Percentiles rank a stretch among this genome's conserved stretches.
These are phyloP conservation scores for Meiosimyza decipiens DNA, from an alignment of 2,888 invertebrate genomes.

Conservation along the genomic window DNA sequence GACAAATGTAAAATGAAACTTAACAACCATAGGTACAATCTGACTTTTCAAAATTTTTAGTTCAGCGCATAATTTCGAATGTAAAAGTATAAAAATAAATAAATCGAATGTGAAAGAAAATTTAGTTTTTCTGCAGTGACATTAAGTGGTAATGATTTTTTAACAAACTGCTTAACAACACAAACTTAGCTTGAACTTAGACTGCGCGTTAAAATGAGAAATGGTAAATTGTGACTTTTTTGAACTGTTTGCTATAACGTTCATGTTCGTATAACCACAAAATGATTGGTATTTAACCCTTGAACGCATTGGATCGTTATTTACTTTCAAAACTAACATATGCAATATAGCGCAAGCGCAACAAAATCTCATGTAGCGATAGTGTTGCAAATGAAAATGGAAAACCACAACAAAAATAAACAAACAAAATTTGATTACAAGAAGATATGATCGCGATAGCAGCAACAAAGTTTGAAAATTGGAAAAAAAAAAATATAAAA, in stretches of 20 bases:
- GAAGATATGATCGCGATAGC: background rate
- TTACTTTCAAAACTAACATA: background rate
- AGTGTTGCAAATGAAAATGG: background rate
- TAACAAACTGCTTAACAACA: conserved; percentile 38
- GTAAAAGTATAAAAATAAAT: too few species aligned
- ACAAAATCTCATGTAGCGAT: background rate
- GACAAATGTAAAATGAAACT: too few species aligned
- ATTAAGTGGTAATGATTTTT: conserved; percentile 40
- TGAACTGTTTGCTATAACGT: too few species aligned
- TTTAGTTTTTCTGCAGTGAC: conserved; percentile 7
- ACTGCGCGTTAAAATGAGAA: too few species aligned
- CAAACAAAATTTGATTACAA: conserved; percentile 12
- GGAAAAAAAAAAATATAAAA: background rate
- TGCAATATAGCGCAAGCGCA: background rate
- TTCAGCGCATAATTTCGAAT: too few species aligned
- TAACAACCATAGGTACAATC: too few species aligned
- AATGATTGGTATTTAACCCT: conserved; percentile 39
- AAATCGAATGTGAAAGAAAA: too few species aligned
- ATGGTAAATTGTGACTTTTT: too few species aligned
- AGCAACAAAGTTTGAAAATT: too few species aligned
- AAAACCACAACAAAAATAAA: background rate
- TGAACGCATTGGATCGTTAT: conserved; percentile 15
- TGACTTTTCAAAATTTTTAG: too few species aligned
- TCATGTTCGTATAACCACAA: background rate
- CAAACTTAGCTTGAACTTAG: too few species aligned